Percentiles rank a stretch among this genome's conserved stretches.
Conservation (phyloP, 2,888 invertebrate genomes). For the Ethmia dodecea region DNA sequence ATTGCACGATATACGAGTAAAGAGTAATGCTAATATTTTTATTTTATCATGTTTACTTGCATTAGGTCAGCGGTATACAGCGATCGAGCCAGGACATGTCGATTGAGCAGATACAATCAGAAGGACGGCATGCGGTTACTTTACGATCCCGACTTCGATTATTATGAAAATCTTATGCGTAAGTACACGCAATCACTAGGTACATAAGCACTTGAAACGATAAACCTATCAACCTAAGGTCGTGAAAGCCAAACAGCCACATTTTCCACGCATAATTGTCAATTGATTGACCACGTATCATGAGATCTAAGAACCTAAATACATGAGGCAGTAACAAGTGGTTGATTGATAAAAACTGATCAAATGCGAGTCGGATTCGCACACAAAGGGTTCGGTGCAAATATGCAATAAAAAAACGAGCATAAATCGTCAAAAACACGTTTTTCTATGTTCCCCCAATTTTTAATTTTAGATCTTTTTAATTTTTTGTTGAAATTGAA, state of each 20-base stretch:
- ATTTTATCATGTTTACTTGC: too few relatives aligned
- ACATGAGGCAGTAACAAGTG: too few relatives aligned
- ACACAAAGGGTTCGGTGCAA: neutral
- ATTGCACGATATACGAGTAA: slow-evolving; percentile 34
- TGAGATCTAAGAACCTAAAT: neutral
- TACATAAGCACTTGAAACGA: too few relatives aligned
- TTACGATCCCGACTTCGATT: slow-evolving; percentile 94
- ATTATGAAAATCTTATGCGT: slow-evolving; percentile 96
- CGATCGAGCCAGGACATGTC: slow-evolving; percentile 89
- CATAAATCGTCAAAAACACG: neutral
- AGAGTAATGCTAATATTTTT: slow-evolving; percentile 6
- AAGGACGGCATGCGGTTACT: slow-evolving; percentile 92
- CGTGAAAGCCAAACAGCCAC: too few relatives aligned
- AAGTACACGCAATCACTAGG: slow-evolving; percentile 77
- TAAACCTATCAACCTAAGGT: too few relatives aligned
- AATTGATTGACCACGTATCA: neutral
- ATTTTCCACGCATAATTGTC: neutral
- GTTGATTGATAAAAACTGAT: too few relatives aligned
- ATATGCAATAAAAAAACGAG: neutral
- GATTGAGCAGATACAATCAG: slow-evolving; percentile 91
- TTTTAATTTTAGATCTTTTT: too few relatives aligned
- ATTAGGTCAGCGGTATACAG: slow-evolving; percentile 90
- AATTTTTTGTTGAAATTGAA: too few relatives aligned
- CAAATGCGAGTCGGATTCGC: too few relatives aligned
- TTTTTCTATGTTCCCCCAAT: neutral